A percentile compares a stretch with the other conserved stretches of the same genome.
These are phyloP conservation scores for Barypeithes pellucidus DNA, from an alignment of 2,888 invertebrate species.

Conservation along the genomic window DNA sequence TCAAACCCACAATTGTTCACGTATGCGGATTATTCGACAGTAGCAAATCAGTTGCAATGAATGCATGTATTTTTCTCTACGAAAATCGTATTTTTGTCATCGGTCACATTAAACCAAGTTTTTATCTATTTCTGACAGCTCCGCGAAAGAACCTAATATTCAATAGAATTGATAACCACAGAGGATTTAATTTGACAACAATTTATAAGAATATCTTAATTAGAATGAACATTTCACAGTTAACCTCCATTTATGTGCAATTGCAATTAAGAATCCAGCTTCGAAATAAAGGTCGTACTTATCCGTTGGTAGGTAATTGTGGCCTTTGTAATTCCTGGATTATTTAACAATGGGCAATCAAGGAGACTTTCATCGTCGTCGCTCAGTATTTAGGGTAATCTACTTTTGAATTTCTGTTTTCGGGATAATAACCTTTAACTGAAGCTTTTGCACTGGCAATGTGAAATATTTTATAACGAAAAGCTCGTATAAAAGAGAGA, in stretches of 20 bases:
- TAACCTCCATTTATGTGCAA: neutral
- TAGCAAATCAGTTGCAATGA: too few relatives aligned
- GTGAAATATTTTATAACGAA: constrained; percentile 21
- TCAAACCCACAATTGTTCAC: too few relatives aligned
- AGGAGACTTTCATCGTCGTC: constrained; percentile 20
- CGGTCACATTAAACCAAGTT: too few relatives aligned
- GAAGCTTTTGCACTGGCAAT: constrained; percentile 3
- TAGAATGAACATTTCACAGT: too few relatives aligned
- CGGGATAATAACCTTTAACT: constrained; percentile 18
- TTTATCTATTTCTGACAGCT: too few relatives aligned
- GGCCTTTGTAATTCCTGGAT: neutral
- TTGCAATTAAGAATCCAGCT: neutral
- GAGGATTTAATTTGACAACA: too few relatives aligned
- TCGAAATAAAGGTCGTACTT: constrained; percentile 3
- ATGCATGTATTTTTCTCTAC: too few relatives aligned
- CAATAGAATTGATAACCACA: too few relatives aligned
- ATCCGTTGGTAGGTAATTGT: constrained; percentile 6
- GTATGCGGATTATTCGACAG: too few relatives aligned
- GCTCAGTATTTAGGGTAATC: neutral
- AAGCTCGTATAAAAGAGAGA: neutral
- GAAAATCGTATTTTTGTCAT: too few relatives aligned
- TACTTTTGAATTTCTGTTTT: constrained; percentile 21
- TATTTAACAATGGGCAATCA: constrained; percentile 21
- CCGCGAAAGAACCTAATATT: too few relatives aligned
- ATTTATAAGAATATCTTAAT: too few relatives aligned